These are phyloP conservation scores for Tuta absoluta DNA, from an alignment of 2,888 invertebrate species.

Conservation along the genomic window DNA sequence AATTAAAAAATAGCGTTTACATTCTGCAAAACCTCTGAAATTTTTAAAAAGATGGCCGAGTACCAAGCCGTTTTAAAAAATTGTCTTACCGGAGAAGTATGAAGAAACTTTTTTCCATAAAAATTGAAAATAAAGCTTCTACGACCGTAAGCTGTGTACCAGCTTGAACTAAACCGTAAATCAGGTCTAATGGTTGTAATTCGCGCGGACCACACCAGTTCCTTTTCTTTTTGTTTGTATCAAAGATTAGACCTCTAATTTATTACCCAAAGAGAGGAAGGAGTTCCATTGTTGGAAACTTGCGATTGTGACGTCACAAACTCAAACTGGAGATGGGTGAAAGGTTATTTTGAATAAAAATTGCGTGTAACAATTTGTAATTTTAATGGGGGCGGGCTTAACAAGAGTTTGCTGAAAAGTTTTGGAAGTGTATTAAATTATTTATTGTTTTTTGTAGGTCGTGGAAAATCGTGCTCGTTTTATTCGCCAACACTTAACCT, in stretches of 20 bases:
- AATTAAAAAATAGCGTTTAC: too few species aligned
- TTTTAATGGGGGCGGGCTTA: neutral
- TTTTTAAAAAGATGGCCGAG: too few species aligned
- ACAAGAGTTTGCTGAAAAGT: neutral
- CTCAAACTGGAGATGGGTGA: slow-evolving; percentile 27
- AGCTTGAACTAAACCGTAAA: slow-evolving; percentile 2
- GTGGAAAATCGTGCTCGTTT: neutral
- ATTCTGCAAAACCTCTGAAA: too few species aligned
- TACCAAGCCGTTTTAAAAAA: too few species aligned
- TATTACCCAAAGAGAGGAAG: slow-evolving; percentile 38
- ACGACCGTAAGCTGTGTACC: neutral
- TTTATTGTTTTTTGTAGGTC: neutral
- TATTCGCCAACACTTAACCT: too few species aligned
- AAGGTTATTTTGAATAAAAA: slow-evolving; percentile 15
- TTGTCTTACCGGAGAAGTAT: too few species aligned
- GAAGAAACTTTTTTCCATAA: too few species aligned
- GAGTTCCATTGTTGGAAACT: slow-evolving; percentile 39
- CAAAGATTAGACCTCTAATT: slow-evolving; percentile 45
- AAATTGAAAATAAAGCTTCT: neutral
- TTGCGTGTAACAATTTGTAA: slow-evolving; percentile 12
- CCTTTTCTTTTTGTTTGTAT: slow-evolving; percentile 22
- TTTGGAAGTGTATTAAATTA: neutral
- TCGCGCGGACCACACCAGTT: slow-evolving; percentile 4
- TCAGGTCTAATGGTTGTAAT: slow-evolving; percentile 13
- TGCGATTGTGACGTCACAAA: slow-evolving; percentile 38